phyloP scores from a whole-genome alignment of 2,797 vertebrate species.

The Dipus sagitta region DNA sequence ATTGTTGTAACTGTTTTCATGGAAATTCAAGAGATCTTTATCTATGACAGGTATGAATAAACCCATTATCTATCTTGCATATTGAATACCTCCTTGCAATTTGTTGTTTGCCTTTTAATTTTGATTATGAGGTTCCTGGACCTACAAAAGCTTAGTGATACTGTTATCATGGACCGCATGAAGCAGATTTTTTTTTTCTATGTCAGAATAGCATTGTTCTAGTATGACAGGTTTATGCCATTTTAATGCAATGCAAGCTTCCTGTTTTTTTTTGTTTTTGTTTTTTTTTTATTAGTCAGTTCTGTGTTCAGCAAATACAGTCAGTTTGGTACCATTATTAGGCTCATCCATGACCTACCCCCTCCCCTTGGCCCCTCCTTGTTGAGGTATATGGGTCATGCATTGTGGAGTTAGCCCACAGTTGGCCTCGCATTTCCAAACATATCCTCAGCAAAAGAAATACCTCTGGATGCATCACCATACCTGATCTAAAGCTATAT shows the following conservation, averaged over 20 bases:
- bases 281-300: no score
- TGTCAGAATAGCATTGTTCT: neutral
- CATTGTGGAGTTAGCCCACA: no score
- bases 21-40: slow-evolving; percentile 15
- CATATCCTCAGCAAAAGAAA: no score
- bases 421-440: no score
- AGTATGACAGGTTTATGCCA: neutral
- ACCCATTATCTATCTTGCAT: neutral
- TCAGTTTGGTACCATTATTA: no score
- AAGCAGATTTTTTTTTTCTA: neutral
- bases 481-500: no score
- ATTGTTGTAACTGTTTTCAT: neutral
- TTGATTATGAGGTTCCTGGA: slow-evolving; percentile 11
- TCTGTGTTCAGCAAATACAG: no score
- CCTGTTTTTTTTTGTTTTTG: neutral
- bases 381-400: no score
- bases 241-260: neutral
- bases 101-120: neutral
- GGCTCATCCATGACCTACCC: no score
- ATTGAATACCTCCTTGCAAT: neutral
- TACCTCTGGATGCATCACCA: no score
- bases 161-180: neutral
- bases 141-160: neutral
- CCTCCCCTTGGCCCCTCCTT: no score
- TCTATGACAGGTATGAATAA: neutral